Evolutionary conservation across 2,888 invertebrate genomes (phyloP), one percentile per base, ranked within the genome.

Genomic region (Mesorhabditis spiculigera): DNA sequence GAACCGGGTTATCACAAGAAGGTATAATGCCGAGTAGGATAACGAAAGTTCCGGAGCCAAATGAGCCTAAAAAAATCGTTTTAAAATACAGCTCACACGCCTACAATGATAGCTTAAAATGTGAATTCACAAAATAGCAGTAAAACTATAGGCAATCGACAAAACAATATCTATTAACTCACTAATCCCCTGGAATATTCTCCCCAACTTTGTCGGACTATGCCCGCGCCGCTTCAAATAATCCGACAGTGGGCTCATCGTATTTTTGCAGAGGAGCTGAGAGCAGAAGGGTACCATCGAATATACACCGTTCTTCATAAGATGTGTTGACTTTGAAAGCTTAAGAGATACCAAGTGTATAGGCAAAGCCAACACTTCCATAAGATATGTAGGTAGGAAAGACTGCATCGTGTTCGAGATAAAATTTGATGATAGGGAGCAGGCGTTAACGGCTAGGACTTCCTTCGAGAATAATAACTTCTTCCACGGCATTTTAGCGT

Each of bases 221-320:
- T 50, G n/a, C 58, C 58, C 58, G 8, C n/a, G 8, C 58, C 58
- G 8, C n/a, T 50, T 50, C 58, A 50, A 50, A n/a, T 50, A 50
- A 50, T 50, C 58, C 8, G 58, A 50, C 2, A 50, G n/a, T 50
- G 58, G 58, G 8, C 58, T n/a, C 58, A 50, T 50, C n/a, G 58
- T 50, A 50, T 50, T 50, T 50, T 50, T 50, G 58, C 10, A 50
- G 58, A 50, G 58, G n/a, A 50, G 58, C n/a, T 50, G 58, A 10
- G 58, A 50, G 58, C 58, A 50, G n/a, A 50, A 50, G 58, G 58
- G 58, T 13, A 50, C 58, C 58, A 50, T 50, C n/a, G 58, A 13
- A 50, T 50, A 50, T 50, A 50, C 2, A 50, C 58, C 58, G n/a
- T 50, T 50, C 58, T 50, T 50, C 58, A 50, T 2, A n/a, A 50